These are phyloP conservation scores for Sebastes alutus DNA, from an alignment of 2,797 vertebrate genomes.

Conservation along the genomic window DNA sequence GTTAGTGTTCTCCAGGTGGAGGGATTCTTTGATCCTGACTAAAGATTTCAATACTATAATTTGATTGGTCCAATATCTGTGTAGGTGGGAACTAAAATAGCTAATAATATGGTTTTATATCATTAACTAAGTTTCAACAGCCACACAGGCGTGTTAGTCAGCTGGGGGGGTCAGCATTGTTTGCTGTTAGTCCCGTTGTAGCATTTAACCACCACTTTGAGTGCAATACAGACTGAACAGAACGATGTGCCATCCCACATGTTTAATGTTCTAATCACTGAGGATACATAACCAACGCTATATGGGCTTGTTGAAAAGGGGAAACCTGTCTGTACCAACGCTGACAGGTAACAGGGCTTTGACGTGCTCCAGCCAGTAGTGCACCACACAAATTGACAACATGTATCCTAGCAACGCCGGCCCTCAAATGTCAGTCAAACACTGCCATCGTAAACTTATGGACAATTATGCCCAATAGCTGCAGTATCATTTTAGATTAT, in stretches of 20 bases:
- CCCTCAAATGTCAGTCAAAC: not conserved
- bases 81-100: not conserved
- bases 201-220: not conserved
- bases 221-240: not conserved
- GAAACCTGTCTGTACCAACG: not conserved
- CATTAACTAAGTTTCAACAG: not conserved
- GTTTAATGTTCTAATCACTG: not conserved
- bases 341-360: not conserved
- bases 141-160: not conserved
- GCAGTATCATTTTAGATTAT: not conserved
- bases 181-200: not conserved
- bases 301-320: not conserved
- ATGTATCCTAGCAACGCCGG: not conserved
- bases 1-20: not conserved
- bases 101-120: not conserved
- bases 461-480: not conserved
- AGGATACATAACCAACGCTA: not conserved
- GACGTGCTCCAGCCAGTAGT: not conserved
- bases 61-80: not conserved
- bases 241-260: not conserved
- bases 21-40: not conserved
- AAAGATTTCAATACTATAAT: too few relatives aligned
- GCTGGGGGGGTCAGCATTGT: not conserved
- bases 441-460: not conserved
- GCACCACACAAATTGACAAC: not conserved